Evolutionary conservation across 2,888 invertebrate genomes (phyloP).

Genomic region (Cephus rjabovi): DNA sequence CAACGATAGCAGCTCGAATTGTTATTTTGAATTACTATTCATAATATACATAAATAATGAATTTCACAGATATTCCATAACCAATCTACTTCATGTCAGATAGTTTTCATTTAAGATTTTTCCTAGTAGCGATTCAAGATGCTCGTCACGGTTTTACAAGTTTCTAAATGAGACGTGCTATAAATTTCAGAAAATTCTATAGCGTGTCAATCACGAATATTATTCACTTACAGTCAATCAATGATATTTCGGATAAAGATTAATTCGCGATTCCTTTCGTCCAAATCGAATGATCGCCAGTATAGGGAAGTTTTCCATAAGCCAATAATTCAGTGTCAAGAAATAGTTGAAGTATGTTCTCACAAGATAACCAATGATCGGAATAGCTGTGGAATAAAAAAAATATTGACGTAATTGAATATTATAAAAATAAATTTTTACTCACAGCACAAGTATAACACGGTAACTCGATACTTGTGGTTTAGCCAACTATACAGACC

Average conservation of each 20-base stretch:
- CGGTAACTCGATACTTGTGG: slow-evolving; percentile 18
- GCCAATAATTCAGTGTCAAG: slow-evolving; percentile 23
- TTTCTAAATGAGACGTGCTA: neutral
- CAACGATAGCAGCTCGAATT: neutral
- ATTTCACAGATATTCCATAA: neutral
- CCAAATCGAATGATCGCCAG: slow-evolving; percentile 42
- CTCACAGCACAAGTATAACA: slow-evolving; percentile 37
- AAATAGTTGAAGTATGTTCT: slow-evolving; percentile 34
- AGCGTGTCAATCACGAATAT: neutral
- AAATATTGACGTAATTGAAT: neutral
- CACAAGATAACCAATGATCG: slow-evolving; percentile 37
- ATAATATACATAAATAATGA: neutral
- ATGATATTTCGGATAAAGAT: slow-evolving; percentile 31
- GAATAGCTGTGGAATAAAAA: slow-evolving; percentile 30
- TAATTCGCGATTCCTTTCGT: slow-evolving; percentile 25
- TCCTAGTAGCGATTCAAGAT: neutral
- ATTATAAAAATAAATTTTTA: slow-evolving; percentile 2
- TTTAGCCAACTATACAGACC: slow-evolving; percentile 34
- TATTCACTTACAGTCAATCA: neutral
- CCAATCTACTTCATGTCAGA: neutral
- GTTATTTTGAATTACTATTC: neutral
- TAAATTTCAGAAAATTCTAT: neutral
- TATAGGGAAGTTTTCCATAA: slow-evolving; percentile 29
- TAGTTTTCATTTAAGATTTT: neutral
- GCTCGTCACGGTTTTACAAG: neutral